Evolutionary conservation across 2,797 vertebrate genomes (phyloP).

Genomic region (Ceryle rudis): DNA sequence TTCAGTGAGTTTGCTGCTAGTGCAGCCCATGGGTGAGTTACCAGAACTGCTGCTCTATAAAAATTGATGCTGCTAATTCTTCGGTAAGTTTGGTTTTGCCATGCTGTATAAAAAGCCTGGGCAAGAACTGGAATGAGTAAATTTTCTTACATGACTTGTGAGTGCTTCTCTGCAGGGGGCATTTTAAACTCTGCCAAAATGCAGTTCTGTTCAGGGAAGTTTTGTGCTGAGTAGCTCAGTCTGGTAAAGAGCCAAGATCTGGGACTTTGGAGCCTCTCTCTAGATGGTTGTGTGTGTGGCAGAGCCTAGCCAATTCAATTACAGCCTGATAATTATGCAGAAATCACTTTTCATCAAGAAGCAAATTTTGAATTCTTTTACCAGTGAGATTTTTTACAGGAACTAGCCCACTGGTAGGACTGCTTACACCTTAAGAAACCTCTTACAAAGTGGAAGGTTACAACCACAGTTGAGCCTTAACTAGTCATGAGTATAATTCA

Average conservation of each 20-base stretch:
- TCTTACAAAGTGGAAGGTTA: not conserved
- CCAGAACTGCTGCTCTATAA: not conserved
- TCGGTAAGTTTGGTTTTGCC: not conserved
- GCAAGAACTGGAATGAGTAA: not conserved
- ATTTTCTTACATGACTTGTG: not conserved
- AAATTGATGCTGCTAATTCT: not conserved
- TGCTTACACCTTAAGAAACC: not conserved
- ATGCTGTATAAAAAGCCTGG: not conserved
- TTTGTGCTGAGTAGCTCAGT: not conserved
- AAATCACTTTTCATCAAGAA: not conserved
- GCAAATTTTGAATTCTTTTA: not conserved
- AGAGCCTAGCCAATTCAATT: not conserved
- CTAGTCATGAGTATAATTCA: not conserved
- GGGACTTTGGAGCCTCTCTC: not conserved
- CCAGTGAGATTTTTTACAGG: not conserved
- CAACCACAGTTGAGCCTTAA: not conserved
- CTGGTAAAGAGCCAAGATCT: not conserved
- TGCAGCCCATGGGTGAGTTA: not conserved
- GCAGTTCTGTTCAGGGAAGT: not conserved
- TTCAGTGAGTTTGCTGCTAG: not conserved
- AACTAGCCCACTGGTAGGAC: not conserved
- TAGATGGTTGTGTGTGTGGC: not conserved
- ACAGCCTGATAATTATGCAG: not conserved
- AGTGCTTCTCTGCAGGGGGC: not conserved
- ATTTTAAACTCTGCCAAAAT: not conserved